Percentiles rank a stretch among this genome's conserved stretches.
Evolutionary conservation across 2,888 invertebrate genomes (phyloP).

Genomic region (Hypercompe scribonia): DNA sequence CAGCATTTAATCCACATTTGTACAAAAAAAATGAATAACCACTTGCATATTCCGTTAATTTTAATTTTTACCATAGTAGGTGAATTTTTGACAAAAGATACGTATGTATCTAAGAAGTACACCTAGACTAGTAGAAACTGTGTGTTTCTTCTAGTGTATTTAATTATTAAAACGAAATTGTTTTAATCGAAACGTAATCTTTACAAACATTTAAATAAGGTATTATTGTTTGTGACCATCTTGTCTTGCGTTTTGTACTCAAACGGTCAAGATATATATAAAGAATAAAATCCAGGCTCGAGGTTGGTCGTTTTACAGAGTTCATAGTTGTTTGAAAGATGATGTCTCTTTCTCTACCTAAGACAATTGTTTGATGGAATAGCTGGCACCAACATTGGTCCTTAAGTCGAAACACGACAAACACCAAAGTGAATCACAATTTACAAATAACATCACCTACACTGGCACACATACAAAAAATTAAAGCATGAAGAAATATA

Average conservation of each 20-base stretch:
- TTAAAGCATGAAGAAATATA: constrained; percentile 83
- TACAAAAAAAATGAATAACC: neutral
- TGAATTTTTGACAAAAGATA: neutral
- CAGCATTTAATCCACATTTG: constrained; percentile 4
- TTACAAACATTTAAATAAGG: neutral
- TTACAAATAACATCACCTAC: constrained; percentile 47
- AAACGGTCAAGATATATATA: neutral
- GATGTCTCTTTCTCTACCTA: too few relatives aligned
- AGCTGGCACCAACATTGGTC: constrained; percentile 29
- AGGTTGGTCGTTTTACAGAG: neutral
- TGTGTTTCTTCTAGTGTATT: too few relatives aligned
- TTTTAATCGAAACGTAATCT: neutral
- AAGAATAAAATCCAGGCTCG: neutral
- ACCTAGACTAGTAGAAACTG: too few relatives aligned
- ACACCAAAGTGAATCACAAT: constrained; percentile 47
- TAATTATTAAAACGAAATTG: neutral
- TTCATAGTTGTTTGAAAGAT: neutral
- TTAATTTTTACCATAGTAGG: neutral
- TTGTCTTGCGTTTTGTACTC: neutral
- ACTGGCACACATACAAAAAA: constrained; percentile 68
- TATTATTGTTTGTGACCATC: neutral
- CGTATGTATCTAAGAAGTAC: too few relatives aligned
- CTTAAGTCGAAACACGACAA: constrained; percentile 27
- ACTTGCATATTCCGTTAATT: neutral
- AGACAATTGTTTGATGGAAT: neutral